Percentiles rank a stretch among this genome's conserved stretches.
Evolutionary conservation across 2,113 vertebrate genomes (phyloP).

Genomic region (Desmodus rotundus): DNA sequence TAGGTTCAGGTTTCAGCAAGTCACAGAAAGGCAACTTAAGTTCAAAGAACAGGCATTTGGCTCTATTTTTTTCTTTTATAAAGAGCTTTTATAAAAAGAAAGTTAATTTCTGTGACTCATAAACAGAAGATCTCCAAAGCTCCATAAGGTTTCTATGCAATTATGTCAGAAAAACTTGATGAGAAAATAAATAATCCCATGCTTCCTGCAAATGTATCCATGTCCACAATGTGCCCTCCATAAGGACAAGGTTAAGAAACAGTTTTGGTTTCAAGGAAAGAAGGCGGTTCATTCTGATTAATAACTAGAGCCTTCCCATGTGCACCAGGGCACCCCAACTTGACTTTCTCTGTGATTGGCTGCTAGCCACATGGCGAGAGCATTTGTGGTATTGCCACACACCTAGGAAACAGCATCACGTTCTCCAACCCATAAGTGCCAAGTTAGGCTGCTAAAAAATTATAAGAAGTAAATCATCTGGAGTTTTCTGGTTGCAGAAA

Average conservation of each 20-base stretch:
- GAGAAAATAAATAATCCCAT: constrained; percentile 64
- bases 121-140: constrained; percentile 64
- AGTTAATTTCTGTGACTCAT: constrained; percentile 71
- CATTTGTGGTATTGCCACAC: neutral
- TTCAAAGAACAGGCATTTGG: constrained; percentile 65
- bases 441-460: neutral
- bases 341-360: neutral
- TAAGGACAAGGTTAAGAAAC: neutral
- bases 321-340: neutral
- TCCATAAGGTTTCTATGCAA: constrained; percentile 61
- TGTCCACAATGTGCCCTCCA: neutral
- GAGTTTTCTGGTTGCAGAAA: neutral
- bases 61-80: constrained; percentile 50
- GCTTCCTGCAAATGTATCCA: constrained; percentile 5
- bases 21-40: constrained; percentile 40
- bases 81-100: constrained; percentile 62
- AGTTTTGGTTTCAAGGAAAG: neutral
- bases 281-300: neutral
- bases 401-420: neutral
- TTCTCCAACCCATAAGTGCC: neutral
- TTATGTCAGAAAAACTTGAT: constrained; percentile 59
- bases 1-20: constrained; percentile 56
- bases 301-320: neutral
- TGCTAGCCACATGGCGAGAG: neutral
- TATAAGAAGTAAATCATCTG: neutral